A percentile compares a stretch with the other conserved stretches of the same genome.
Conservation (phyloP, 1,140 invertebrate species). For the Drosophila dunni region DNA sequence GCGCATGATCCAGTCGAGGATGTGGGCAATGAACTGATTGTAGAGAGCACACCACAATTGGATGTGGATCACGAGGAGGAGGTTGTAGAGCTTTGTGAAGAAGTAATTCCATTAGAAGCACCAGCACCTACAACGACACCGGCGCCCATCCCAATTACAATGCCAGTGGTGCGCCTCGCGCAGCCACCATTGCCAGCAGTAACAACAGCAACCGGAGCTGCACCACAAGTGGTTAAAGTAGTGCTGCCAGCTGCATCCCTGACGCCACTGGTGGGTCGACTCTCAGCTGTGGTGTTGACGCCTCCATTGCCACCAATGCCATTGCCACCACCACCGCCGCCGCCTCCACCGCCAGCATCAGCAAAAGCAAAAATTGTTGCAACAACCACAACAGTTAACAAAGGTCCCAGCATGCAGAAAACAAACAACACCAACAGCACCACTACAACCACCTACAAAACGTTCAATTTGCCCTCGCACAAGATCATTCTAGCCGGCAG, state of each 20-base stretch:
- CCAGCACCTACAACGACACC: slow-evolving; percentile 8
- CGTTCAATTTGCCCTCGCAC: slow-evolving; percentile 64
- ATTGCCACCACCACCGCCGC: slow-evolving; percentile 67
- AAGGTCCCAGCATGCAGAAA: slow-evolving; percentile 14
- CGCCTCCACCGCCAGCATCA: slow-evolving; percentile 22
- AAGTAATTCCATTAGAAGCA: slow-evolving; percentile 61
- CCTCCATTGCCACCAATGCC: slow-evolving; percentile 71
- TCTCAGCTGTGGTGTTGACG: slow-evolving; percentile 51
- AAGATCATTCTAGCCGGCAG: slow-evolving; percentile 67
- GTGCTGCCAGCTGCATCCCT: slow-evolving; percentile 54
- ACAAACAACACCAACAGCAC: slow-evolving; percentile 9
- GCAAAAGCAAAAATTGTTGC: background rate
- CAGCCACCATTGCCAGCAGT: slow-evolving; percentile 22
- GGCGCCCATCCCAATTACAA: slow-evolving; percentile 5
- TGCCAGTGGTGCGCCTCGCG: slow-evolving; percentile 23
- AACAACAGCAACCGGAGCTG: background rate
- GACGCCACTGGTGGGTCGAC: slow-evolving; percentile 48
- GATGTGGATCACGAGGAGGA: slow-evolving; percentile 80
- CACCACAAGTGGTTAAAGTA: slow-evolving; percentile 62
- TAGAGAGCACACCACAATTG: slow-evolving; percentile 73
- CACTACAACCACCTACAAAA: slow-evolving; percentile 71
- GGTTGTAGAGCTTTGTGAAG: slow-evolving; percentile 62
- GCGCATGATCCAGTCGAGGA: slow-evolving; percentile 52
- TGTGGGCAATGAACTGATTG: slow-evolving; percentile 60
- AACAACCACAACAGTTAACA: background rate